These are phyloP conservation scores for Nymphalis polychloros DNA, from an alignment of 2,888 invertebrate species.

Conservation along the genomic window DNA sequence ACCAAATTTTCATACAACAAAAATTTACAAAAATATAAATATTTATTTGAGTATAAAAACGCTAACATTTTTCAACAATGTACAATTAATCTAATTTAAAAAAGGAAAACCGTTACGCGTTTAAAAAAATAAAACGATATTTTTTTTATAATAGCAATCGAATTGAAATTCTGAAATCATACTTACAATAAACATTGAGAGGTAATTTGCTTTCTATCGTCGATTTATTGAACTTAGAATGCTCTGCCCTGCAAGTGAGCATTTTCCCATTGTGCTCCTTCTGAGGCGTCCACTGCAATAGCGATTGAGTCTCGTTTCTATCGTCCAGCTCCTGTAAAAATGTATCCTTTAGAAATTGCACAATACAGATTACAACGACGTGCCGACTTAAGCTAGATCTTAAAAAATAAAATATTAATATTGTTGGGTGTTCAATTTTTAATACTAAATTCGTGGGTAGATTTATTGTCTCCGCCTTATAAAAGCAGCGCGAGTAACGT, in stretches of 20 bases:
- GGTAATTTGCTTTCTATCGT: conserved; percentile 90
- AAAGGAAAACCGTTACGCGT: too few species aligned
- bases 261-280: conserved; percentile 89
- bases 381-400: not conserved
- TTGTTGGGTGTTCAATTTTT: too few species aligned
- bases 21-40: too few species aligned
- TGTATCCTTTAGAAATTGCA: conserved; percentile 6
- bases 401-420: conserved; percentile 3
- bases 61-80: too few species aligned
- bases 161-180: conserved; percentile 9
- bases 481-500: too few species aligned
- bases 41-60: too few species aligned
- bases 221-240: conserved; percentile 87
- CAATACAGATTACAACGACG: conserved; percentile 1
- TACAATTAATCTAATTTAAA: too few species aligned
- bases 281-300: conserved; percentile 87
- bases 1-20: too few species aligned
- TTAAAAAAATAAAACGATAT: too few species aligned
- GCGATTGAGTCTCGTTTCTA: conserved; percentile 91
- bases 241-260: conserved; percentile 91
- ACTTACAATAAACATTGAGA: conserved; percentile 93
- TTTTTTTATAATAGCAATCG: not conserved
- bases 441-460: too few species aligned
- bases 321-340: conserved; percentile 79
- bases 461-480: too few species aligned